Base-by-base conservation (phyloP, 2,113 vertebrate species). In the Struthio camelus region DNA sequence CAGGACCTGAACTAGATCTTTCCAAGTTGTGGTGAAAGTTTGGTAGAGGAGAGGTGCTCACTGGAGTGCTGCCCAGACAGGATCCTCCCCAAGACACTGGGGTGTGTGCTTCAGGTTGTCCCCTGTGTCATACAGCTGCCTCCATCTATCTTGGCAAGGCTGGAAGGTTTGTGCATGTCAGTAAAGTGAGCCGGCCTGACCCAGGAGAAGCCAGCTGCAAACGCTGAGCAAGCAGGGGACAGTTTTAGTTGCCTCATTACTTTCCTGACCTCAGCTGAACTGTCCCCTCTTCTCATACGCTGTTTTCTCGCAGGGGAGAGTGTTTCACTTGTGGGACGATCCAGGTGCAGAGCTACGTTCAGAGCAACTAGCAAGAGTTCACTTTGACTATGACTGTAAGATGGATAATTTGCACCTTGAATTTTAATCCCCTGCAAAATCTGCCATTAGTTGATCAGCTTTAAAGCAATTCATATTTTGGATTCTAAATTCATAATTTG, bases 291-390 rank as follows among this genome's bases (percentile, higher is more conserved):
- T 67, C 24, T 20, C 4, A 8, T 59, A 32, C 50, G 1, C 25
- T 6, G 2, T 16, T 1, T 1, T 10, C 14, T 28, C 3, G 1
- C 38, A 9, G 53, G 22, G 38, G 8, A 53, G 51, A 17, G 59
- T 1, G 1, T 12, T 5, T 76, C 34, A 12, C 27, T 32, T 2
- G 9, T 0, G 3, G 65, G 36, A 27, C 46, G 11, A 1, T 2
- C 32, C 34, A 0, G 23, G 9, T 4, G 53, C 75, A 42, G 80
- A 23, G 76, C 46, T 48, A 77, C 22, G 0, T 32, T 56, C 61
- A 71, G 61, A 84, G 36, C 15, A 3, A 0, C 4, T 0, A 30
- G 28, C 40, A 42, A 40, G 30, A 24, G 22, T 6, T 59, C 1
- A 2, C 59, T 46, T 67, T 14, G 6, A 20, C 58, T 19, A 28